These are phyloP conservation scores for Macrochelys suwanniensis DNA, from an alignment of 2,797 vertebrate species.

Conservation along the genomic window DNA sequence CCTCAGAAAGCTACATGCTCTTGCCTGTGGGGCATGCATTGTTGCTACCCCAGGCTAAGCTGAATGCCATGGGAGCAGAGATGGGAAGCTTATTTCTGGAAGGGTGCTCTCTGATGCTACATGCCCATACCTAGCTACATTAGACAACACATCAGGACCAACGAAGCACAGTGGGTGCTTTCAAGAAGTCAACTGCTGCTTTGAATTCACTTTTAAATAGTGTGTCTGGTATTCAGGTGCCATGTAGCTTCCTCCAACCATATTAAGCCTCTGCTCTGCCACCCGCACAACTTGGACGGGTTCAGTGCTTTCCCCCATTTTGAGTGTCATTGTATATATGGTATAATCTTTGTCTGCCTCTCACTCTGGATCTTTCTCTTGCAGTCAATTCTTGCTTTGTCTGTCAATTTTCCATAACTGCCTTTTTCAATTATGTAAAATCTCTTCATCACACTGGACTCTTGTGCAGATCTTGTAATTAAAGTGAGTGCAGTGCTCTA, in stretches of 20 bases:
- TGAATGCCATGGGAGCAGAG: background rate
- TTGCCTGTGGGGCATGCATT: background rate
- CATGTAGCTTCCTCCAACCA: background rate
- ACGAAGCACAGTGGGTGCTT: background rate
- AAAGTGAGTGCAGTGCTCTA: background rate
- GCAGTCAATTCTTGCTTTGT: background rate
- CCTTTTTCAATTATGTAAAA: accelerated
- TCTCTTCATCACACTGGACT: background rate
- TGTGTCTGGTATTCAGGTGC: background rate
- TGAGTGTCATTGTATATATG: background rate
- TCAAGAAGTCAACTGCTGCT: background rate
- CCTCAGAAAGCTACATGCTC: background rate
- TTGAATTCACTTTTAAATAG: background rate
- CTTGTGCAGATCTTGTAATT: background rate
- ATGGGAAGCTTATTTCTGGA: background rate
- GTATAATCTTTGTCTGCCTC: background rate
- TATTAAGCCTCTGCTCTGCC: background rate
- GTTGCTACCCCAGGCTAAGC: background rate
- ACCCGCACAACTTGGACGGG: too few species aligned
- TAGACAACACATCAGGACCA: background rate
- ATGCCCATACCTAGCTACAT: background rate
- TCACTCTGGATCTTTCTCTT: accelerated
- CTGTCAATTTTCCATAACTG: background rate
- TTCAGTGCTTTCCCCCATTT: background rate
- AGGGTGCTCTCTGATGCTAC: background rate